Conservation (phyloP, 2,797 vertebrate species). For the Scomberomorus guttatus region DNA sequence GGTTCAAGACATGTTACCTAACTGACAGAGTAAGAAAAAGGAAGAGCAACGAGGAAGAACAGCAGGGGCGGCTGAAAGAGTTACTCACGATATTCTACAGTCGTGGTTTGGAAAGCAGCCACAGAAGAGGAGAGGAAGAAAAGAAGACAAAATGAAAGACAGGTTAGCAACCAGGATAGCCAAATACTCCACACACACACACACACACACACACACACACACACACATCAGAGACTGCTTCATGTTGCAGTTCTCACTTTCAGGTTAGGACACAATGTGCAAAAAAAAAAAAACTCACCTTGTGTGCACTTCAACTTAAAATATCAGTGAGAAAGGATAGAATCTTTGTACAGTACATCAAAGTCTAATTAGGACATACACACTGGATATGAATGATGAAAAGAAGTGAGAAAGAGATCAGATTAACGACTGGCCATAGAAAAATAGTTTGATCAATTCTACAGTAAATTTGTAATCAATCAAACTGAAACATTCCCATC, state of each 20-base stretch:
- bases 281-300: slow-evolving; percentile 10
- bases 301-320: neutral
- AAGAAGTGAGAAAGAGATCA: slow-evolving; percentile 3
- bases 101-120: slow-evolving; percentile 65
- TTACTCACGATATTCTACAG: slow-evolving; percentile 84
- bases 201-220: too few relatives aligned
- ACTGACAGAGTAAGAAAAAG: slow-evolving; percentile 39
- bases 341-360: neutral
- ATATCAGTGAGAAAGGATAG: slow-evolving; percentile 10
- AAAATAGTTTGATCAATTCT: slow-evolving; percentile 5
- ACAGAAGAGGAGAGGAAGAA: slow-evolving; percentile 43
- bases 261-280: neutral
- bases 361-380: slow-evolving; percentile 1
- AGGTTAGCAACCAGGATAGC: slow-evolving; percentile 54
- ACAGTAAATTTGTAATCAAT: slow-evolving; percentile 18
- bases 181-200: slow-evolving; percentile 26
- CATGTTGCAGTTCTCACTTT: slow-evolving; percentile 14
- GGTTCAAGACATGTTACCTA: slow-evolving; percentile 44
- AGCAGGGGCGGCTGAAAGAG: slow-evolving; percentile 51
- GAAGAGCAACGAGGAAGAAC: slow-evolving; percentile 41
- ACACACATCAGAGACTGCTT: slow-evolving; percentile 21
- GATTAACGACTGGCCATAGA: neutral
- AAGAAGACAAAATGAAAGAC: slow-evolving; percentile 50
- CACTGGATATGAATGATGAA: neutral
- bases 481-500: neutral